Percentiles rank a stretch among this genome's conserved stretches.
These are phyloP conservation scores for Diplazon laetatorius DNA, from an alignment of 2,888 invertebrate genomes.

Conservation along the genomic window DNA sequence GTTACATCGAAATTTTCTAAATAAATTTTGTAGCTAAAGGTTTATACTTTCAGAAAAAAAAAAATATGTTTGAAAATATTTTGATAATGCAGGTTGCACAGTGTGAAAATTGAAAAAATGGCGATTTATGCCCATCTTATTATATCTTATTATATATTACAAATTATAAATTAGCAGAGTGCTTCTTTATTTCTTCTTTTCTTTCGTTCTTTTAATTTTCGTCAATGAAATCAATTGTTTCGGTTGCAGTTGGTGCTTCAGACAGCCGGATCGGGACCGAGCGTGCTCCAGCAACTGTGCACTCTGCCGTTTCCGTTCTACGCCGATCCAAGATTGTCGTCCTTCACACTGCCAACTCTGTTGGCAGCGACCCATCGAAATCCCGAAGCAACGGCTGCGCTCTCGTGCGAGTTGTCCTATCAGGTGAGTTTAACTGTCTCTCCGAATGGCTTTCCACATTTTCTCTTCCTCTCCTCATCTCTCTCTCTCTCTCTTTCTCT, in stretches of 20 bases:
- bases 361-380: slow-evolving; percentile 88
- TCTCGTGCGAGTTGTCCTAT: slow-evolving; percentile 88
- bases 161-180: no score
- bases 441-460: slow-evolving; percentile 13
- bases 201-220: no score
- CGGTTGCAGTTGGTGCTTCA: slow-evolving; percentile 87
- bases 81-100: no score
- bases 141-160: no score
- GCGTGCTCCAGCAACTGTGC: slow-evolving; percentile 93
- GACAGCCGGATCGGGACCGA: slow-evolving; percentile 88
- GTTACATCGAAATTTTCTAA: no score
- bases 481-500: neutral
- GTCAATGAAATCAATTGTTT: no score
- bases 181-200: no score
- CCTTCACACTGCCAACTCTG: slow-evolving; percentile 91
- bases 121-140: no score
- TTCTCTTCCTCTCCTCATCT: slow-evolving; percentile 6
- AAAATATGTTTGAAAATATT: no score
- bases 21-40: no score
- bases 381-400: slow-evolving; percentile 88
- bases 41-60: no score
- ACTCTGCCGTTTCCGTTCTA: slow-evolving; percentile 94
- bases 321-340: slow-evolving; percentile 88
- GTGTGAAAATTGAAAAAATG: no score
- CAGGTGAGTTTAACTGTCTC: slow-evolving; percentile 83